Percentiles rank a stretch among this genome's conserved stretches.
These are phyloP conservation scores for Cryptotermes secundus DNA, from an alignment of 1,140 invertebrate genomes.

Conservation along the genomic window DNA sequence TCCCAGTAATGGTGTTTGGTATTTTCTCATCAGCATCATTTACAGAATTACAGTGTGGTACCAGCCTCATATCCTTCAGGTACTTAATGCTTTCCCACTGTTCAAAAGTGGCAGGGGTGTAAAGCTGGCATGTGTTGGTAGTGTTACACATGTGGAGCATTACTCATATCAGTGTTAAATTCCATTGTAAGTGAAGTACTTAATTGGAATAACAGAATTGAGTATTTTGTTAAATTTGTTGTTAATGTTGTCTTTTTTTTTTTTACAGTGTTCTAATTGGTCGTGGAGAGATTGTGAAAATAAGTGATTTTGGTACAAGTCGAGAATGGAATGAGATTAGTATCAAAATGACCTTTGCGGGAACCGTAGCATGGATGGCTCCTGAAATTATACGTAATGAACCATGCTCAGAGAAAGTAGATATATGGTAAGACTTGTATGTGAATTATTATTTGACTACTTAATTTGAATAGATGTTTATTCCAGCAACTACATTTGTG, in stretches of 20 bases:
- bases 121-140: no score
- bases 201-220: no score
- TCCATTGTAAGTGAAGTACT: no score
- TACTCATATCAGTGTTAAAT: no score
- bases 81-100: no score
- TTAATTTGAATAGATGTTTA: neutral
- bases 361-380: slow-evolving; percentile 98
- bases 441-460: neutral
- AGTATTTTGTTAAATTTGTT: no score
- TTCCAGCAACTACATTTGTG: neutral
- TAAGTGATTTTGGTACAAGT: slow-evolving; percentile 97
- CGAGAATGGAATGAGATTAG: slow-evolving; percentile 93
- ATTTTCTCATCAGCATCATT: no score
- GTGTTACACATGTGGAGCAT: no score
- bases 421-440: slow-evolving; percentile 73
- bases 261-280: slow-evolving; percentile 87
- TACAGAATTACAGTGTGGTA: no score
- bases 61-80: no score
- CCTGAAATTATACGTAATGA: slow-evolving; percentile 97
- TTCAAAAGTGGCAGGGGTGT: no score
- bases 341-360: slow-evolving; percentile 96
- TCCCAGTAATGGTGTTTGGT: no score
- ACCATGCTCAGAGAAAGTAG: slow-evolving; percentile 94
- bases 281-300: slow-evolving; percentile 87
- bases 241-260: slow-evolving; percentile 33